phyloP scores from a whole-genome alignment of 2,797 vertebrate species.

The Manis crassicaudata region DNA sequence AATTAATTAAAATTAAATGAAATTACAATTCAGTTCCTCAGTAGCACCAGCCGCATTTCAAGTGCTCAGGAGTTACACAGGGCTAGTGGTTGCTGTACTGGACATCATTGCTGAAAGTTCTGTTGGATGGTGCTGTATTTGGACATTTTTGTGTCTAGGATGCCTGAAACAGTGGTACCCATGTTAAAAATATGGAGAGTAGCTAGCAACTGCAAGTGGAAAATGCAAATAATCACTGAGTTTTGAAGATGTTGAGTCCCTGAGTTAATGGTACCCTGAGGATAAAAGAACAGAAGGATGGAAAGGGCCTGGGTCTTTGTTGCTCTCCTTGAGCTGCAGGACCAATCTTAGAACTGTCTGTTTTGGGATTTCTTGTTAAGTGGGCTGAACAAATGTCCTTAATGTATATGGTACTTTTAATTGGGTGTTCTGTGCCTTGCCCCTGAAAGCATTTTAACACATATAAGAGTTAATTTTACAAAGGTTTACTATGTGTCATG shows the following conservation, averaged over 20 bases:
- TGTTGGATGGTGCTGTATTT: neutral
- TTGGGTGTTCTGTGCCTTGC: neutral
- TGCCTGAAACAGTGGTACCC: neutral
- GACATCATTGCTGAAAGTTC: neutral
- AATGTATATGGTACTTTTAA: neutral
- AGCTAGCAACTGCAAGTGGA: neutral
- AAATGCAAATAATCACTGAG: neutral
- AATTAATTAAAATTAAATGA: neutral
- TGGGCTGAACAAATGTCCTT: neutral
- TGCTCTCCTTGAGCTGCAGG: neutral
- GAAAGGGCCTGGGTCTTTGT: neutral
- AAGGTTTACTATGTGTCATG: neutral
- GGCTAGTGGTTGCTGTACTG: neutral
- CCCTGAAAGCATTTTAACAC: neutral
- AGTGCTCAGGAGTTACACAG: neutral
- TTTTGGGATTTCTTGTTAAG: neutral
- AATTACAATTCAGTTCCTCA: neutral
- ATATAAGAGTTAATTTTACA: neutral
- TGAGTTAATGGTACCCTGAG: neutral
- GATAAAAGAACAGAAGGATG: neutral
- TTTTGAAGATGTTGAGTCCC: neutral
- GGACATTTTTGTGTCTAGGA: neutral
- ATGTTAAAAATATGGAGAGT: neutral
- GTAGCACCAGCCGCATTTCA: neutral
- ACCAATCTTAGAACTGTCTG: neutral